phyloP scores from a whole-genome alignment of 23 tunicate genomes.

The Halocynthia roretzi region DNA sequence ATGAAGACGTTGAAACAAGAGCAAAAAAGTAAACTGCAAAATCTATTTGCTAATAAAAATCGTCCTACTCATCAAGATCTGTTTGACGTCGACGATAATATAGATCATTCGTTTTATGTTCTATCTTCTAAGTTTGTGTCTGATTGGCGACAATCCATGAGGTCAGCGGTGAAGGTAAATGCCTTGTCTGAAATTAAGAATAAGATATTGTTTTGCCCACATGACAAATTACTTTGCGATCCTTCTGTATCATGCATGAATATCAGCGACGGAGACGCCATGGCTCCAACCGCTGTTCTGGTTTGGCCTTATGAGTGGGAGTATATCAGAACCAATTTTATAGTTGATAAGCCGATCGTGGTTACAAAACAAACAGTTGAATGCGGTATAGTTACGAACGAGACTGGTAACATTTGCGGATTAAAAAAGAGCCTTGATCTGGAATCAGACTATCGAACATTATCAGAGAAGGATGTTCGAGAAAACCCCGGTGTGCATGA shows the following conservation, averaged over 20 bases:
- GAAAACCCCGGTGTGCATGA: not conserved
- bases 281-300: slow-evolving; percentile 14
- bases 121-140: slow-evolving; percentile 31
- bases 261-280: not conserved
- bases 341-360: slow-evolving; percentile 33
- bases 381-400: not conserved
- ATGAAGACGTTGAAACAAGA: slow-evolving; percentile 24
- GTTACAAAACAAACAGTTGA: slow-evolving; percentile 5
- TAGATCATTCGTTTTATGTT: slow-evolving; percentile 8
- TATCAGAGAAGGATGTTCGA: not conserved
- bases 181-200: slow-evolving; percentile 30
- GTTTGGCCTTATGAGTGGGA: slow-evolving; percentile 65
- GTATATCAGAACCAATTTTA: slow-evolving; percentile 31
- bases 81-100: too few species aligned
- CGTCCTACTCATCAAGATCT: slow-evolving; percentile 24
- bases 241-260: slow-evolving; percentile 4
- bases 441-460: not conserved
- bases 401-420: not conserved
- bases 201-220: slow-evolving; percentile 43
- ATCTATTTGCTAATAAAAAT: slow-evolving; percentile 52
- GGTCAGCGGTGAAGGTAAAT: slow-evolving; percentile 38
- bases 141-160: slow-evolving; percentile 55
- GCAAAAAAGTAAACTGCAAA: slow-evolving; percentile 36
- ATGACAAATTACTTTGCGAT: slow-evolving; percentile 52
- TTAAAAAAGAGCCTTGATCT: too few species aligned